Conservation (phyloP, 1,140 invertebrate species). For the Drosophila ercepeae region DNA sequence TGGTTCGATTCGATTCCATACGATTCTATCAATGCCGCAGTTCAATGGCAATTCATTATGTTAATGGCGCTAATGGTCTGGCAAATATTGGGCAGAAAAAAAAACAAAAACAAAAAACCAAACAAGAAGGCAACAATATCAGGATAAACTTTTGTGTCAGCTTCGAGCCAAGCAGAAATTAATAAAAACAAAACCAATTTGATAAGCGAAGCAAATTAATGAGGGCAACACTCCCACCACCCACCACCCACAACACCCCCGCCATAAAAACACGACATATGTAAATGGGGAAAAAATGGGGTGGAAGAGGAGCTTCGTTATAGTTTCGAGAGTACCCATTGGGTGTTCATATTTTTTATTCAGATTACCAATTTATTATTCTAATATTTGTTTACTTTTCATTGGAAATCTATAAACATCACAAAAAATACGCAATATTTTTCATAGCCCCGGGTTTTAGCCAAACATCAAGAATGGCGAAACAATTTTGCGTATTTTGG, state of each 20-base stretch:
- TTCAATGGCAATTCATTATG: slow-evolving; percentile 80
- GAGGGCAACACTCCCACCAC: slow-evolving; percentile 31
- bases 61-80: slow-evolving; percentile 79
- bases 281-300: slow-evolving; percentile 12
- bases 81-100: slow-evolving; percentile 67
- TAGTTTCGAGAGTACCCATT: neutral
- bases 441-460: neutral
- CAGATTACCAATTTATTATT: neutral
- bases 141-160: slow-evolving; percentile 51
- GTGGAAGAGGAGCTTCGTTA: neutral
- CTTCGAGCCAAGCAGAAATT: slow-evolving; percentile 45
- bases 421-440: neutral
- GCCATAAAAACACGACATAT: slow-evolving; percentile 18
- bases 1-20: slow-evolving; percentile 24
- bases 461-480: neutral
- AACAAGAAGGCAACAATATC: slow-evolving; percentile 20
- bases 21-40: slow-evolving; percentile 33
- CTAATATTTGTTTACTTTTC: neutral
- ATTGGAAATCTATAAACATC: neutral
- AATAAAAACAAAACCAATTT: slow-evolving; percentile 74
- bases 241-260: neutral
- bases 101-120: slow-evolving; percentile 41
- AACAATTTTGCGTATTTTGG: neutral
- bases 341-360: neutral
- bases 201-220: slow-evolving; percentile 79